phyloP scores from a whole-genome alignment of 2,888 invertebrate genomes.

The Elmis aenea region DNA sequence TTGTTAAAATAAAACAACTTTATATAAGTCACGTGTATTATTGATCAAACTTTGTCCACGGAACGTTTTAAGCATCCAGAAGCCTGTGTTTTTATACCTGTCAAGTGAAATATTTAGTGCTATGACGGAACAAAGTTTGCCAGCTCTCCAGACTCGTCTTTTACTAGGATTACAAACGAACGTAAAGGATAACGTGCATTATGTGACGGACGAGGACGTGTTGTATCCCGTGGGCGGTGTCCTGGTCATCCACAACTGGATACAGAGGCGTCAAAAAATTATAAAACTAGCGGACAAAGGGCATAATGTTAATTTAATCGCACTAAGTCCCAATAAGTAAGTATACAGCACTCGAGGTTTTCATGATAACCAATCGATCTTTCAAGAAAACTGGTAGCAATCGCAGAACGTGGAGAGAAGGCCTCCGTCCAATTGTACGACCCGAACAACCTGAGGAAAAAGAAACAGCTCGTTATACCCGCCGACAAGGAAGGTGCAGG shows the following conservation, averaged over 20 bases:
- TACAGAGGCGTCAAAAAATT: slow-evolving; percentile 67
- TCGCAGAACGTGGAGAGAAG: slow-evolving; percentile 60
- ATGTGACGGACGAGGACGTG: slow-evolving; percentile 67
- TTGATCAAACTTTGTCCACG: slow-evolving; percentile 6
- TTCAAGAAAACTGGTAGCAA: slow-evolving; percentile 59
- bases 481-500: slow-evolving; percentile 48
- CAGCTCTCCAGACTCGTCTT: slow-evolving; percentile 56
- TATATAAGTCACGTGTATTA: too few species aligned
- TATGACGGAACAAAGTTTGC: too few species aligned
- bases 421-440: slow-evolving; percentile 70
- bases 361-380: slow-evolving; percentile 4
- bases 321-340: slow-evolving; percentile 65
- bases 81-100: neutral
- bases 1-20: slow-evolving; percentile 15
- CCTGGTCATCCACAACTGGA: slow-evolving; percentile 68
- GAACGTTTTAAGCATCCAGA: neutral
- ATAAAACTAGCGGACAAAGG: slow-evolving; percentile 65
- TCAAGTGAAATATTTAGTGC: too few species aligned
- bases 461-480: slow-evolving; percentile 57
- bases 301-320: slow-evolving; percentile 57
- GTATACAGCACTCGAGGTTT: slow-evolving; percentile 16
- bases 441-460: slow-evolving; percentile 61
- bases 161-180: slow-evolving; percentile 62
- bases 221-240: slow-evolving; percentile 77
- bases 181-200: slow-evolving; percentile 66